A percentile compares a stretch with the other conserved stretches of the same genome.
Evolutionary conservation across 2,797 vertebrate genomes (phyloP).

Genomic region (Ataeniobius toweri): DNA sequence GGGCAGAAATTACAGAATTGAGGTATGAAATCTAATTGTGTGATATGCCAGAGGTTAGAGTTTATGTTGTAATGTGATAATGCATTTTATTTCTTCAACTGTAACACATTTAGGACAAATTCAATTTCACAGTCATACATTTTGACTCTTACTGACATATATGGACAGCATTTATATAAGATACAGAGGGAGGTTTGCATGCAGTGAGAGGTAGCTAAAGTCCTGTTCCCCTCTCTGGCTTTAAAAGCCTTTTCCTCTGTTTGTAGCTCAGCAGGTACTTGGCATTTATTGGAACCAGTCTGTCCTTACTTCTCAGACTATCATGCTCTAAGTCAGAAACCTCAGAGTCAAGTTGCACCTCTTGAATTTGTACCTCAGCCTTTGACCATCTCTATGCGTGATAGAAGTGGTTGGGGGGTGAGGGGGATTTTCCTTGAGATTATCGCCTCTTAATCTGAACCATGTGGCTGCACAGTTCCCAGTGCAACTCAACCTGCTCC

Average conservation of each 20-base stretch:
- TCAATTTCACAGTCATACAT: conserved; percentile 24
- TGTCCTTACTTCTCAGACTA: conserved; percentile 49
- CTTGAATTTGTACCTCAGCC: conserved; percentile 54
- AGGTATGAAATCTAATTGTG: conserved; percentile 14
- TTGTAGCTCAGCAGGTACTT: conserved; percentile 75
- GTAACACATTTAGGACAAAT: conserved; percentile 14
- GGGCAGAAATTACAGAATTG: conserved; percentile 78
- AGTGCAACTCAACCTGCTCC: conserved; percentile 66
- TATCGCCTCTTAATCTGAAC: conserved; percentile 84
- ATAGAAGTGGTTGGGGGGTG: conserved; percentile 40
- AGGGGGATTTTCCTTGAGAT: conserved; percentile 73
- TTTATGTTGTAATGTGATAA: conserved; percentile 1
- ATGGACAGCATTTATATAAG: conserved; percentile 17
- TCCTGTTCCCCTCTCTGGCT: conserved; percentile 43
- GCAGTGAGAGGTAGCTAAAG: conserved; percentile 59
- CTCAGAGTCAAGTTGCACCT: conserved; percentile 70
- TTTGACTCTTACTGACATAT: conserved; percentile 27
- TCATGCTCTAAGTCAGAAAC: conserved; percentile 64
- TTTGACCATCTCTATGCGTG: conserved; percentile 63
- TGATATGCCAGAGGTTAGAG: not conserved
- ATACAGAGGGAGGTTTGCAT: conserved; percentile 52
- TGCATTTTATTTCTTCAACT: not conserved
- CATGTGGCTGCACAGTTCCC: conserved; percentile 73
- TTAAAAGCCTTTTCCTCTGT: conserved; percentile 58
- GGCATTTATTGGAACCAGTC: conserved; percentile 78